phyloP scores from a whole-genome alignment of 2,797 vertebrate species.

The Halcyon leucocephala region DNA sequence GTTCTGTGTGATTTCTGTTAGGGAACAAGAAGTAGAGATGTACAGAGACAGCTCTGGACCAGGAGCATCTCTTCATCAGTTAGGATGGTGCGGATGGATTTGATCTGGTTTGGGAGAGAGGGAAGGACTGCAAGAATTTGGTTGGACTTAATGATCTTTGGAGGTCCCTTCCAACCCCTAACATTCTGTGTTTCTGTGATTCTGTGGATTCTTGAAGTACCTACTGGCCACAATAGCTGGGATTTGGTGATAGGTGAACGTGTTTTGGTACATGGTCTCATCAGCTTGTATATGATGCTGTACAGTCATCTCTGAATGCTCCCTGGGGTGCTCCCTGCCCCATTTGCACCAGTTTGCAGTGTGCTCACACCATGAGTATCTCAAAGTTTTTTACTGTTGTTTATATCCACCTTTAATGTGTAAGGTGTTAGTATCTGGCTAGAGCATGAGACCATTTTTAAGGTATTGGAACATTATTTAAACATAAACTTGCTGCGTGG shows the following conservation, averaged over 20 bases:
- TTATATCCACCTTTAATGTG: not conserved
- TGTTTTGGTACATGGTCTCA: not conserved
- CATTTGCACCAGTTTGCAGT: not conserved
- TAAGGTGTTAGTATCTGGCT: not conserved
- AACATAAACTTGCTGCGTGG: not conserved
- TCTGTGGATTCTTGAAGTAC: not conserved
- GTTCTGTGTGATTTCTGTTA: not conserved
- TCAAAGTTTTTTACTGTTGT: not conserved
- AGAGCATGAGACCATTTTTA: not conserved
- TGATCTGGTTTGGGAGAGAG: not conserved
- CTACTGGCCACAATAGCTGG: not conserved
- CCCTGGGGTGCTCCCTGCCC: not conserved
- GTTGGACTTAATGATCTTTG: too few species aligned
- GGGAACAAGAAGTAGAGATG: not conserved
- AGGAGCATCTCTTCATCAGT: not conserved
- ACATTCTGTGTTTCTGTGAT: too few species aligned
- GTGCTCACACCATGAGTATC: not conserved
- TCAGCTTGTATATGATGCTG: fast-evolving
- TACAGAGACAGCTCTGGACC: not conserved
- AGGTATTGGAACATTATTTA: not conserved
- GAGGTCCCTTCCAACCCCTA: too few species aligned
- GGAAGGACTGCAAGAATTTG: not conserved
- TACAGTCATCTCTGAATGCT: not conserved
- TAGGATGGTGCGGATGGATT: not conserved
- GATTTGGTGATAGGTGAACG: not conserved